phyloP scores from a whole-genome alignment of 2,113 vertebrate genomes.

The Gymnarchus niloticus region DNA sequence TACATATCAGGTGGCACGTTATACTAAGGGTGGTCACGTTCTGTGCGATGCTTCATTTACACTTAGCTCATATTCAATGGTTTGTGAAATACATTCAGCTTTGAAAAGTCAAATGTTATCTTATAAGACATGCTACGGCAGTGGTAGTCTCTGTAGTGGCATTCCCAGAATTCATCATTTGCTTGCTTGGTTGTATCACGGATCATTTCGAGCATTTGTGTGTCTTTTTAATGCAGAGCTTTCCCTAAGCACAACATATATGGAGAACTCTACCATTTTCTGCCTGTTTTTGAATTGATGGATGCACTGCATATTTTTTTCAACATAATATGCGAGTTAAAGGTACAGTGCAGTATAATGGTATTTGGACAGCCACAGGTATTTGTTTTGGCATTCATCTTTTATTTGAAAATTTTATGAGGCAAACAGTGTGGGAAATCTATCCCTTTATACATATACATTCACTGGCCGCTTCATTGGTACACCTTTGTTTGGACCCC shows the following conservation, averaged over 20 bases:
- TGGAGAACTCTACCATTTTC: neutral
- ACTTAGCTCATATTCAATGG: neutral
- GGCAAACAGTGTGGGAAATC: neutral
- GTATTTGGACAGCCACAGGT: neutral
- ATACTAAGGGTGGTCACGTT: neutral
- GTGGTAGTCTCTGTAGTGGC: neutral
- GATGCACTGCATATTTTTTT: neutral
- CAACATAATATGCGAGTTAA: neutral
- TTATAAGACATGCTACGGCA: neutral
- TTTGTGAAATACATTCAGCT: neutral
- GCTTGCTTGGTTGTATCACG: neutral
- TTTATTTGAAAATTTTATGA: neutral
- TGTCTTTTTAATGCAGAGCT: slow-evolving; percentile 2
- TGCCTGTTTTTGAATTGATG: neutral
- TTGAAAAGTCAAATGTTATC: neutral
- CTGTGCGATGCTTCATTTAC: neutral
- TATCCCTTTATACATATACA: neutral
- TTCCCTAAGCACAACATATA: neutral
- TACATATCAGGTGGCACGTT: neutral
- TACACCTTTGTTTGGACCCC: too few relatives aligned
- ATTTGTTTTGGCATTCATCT: neutral
- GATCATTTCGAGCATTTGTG: neutral
- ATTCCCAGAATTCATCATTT: neutral
- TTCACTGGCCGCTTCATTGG: too few relatives aligned
- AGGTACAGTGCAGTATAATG: neutral